These are phyloP conservation scores for Bos taurus DNA, from an alignment of 2,113 vertebrate species.

Conservation along the genomic window ARS-UCD2.0 NC_037331.1:100624001-100624500, in stretches of 20 bases:
- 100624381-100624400: not conserved
- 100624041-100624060: not conserved
- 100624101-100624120: not conserved
- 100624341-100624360: not conserved
- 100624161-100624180: not conserved
- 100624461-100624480: not conserved
- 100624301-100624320: not conserved
- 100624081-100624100: not conserved
- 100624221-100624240: not conserved
- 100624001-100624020: not conserved
- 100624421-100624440: not conserved
- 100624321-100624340: not conserved
- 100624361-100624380: not conserved
- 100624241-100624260: not conserved
- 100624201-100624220: not conserved
- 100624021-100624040: not conserved
- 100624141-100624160: not conserved
- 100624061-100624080: not conserved
- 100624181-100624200: not conserved
- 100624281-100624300: not conserved
- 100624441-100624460: not conserved
- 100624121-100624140: not conserved
- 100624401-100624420: not conserved
- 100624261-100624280: not conserved
- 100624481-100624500: not conserved